Conservation (phyloP, 2,113 vertebrate genomes). For the Malurus melanocephalus region DNA sequence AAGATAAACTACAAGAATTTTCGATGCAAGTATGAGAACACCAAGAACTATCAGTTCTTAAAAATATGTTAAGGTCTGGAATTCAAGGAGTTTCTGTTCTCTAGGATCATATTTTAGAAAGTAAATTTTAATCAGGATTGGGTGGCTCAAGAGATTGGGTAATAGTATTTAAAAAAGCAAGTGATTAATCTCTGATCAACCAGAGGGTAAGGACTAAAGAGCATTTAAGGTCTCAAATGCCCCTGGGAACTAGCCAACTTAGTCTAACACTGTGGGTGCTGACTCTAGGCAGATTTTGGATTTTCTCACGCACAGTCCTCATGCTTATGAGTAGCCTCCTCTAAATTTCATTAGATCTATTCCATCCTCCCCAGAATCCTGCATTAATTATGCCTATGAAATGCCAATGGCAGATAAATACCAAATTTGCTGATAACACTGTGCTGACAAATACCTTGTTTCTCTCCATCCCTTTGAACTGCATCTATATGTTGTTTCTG, state of each 20-base stretch:
- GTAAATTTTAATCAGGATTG: constrained; percentile 41
- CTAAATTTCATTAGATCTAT: background rate
- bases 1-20: background rate
- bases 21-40: background rate
- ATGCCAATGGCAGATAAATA: background rate
- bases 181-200: constrained; percentile 54
- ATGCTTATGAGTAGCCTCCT: background rate
- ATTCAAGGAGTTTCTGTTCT: background rate
- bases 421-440: background rate
- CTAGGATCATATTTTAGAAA: constrained; percentile 34
- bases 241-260: constrained; percentile 35
- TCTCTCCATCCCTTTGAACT: background rate
- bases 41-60: background rate
- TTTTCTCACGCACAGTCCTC: background rate
- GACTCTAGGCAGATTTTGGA: background rate
- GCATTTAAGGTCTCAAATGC: constrained; percentile 55
- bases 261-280: constrained; percentile 7
- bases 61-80: background rate
- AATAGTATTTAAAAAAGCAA: constrained; percentile 60
- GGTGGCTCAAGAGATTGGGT: constrained; percentile 40
- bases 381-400: background rate
- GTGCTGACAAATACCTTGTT: background rate
- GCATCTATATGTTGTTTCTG: background rate
- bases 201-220: constrained; percentile 45
- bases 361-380: background rate